Evolutionary conservation across 2,797 vertebrate species (phyloP), one percentile per base, ranked within the genome.

Genomic region (Helostoma temminkii): DNA sequence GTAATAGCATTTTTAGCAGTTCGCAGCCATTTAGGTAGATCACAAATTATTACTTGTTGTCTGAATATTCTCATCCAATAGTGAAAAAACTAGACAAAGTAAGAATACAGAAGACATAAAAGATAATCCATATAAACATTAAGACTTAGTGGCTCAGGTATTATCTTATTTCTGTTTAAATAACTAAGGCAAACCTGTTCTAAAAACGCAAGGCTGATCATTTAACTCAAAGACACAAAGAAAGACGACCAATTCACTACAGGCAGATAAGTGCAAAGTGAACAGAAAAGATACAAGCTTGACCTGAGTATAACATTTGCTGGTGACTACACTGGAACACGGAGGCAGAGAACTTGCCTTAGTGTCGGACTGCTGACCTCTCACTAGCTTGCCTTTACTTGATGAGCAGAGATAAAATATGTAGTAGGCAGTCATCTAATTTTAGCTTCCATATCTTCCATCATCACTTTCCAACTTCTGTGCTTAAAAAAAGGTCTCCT

Each of bases 391-490:
- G 62, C 34, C 68, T 84, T 60, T 68, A 73, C 75, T 66, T 73
- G 90, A 91, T 81, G 86, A 88, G 76, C 52, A 26, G 52, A 65
- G 67, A 92, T 92, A 82, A 92, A 93, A 92, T 90, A 93, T 93
- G 90, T 85, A 93, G 76, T 11, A 91, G 84, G 80, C 64, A 56
- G 84, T 63, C 55, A 1, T 78, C 88, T 91, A 92, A 91, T 87
- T 91, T 91, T 91, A 91, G 88, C 71, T 49, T 19, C 50, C 19
- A 25, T 64, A 82, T 89, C 85, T 45, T 91, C 84, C 83, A 89
- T 92, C 89, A 92, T 91, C 90, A 89, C 90, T 88, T 91, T 89
- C 78, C 47, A 87, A 85, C 76, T 88, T 89, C 80, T 65, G 69
- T 42, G 76, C 65, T 79, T 74, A 71, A 89, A 87, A n/a, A 84